A percentile compares a stretch with the other conserved stretches of the same genome.
These are phyloP conservation scores for Argyresthia goedartella DNA, from an alignment of 2,888 invertebrate genomes.

Conservation along the genomic window DNA sequence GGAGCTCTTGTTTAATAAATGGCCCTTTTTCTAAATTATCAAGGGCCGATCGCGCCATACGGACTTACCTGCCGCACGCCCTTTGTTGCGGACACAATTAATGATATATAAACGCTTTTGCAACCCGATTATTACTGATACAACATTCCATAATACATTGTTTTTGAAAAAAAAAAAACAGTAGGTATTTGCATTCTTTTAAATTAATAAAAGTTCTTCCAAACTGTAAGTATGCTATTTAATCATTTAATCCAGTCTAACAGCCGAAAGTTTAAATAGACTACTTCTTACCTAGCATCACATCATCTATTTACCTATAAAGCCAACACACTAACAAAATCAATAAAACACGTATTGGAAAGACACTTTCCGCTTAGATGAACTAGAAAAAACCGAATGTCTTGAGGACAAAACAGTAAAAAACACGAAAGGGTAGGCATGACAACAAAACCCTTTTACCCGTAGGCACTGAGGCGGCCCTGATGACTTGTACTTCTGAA, in stretches of 20 bases:
- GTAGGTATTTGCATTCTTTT: too few relatives aligned
- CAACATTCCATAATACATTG: too few relatives aligned
- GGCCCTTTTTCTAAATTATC: slow-evolving; percentile 65
- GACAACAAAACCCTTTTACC: slow-evolving; percentile 62
- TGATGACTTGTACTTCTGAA: slow-evolving; percentile 63
- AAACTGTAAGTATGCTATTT: too few relatives aligned
- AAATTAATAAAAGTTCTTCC: too few relatives aligned
- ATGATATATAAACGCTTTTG: slow-evolving; percentile 4
- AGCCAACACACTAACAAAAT: background rate
- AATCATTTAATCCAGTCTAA: too few relatives aligned
- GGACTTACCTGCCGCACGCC: slow-evolving; percentile 51
- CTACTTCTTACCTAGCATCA: background rate
- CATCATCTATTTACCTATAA: background rate
- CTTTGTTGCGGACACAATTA: slow-evolving; percentile 1
- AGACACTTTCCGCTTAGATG: too few relatives aligned
- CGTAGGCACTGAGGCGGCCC: slow-evolving; percentile 53
- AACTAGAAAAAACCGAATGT: background rate
- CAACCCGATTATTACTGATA: too few relatives aligned
- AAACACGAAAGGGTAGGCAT: slow-evolving; percentile 39
- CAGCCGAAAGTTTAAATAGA: too few relatives aligned
- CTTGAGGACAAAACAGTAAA: slow-evolving; percentile 33
- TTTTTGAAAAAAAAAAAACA: too few relatives aligned
- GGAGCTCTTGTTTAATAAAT: slow-evolving; percentile 67
- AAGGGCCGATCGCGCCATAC: slow-evolving; percentile 65
- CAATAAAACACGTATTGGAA: too few relatives aligned